Base-by-base conservation (phyloP, 2,888 invertebrate species). In the Cordylochernes scorpioides region DNA sequence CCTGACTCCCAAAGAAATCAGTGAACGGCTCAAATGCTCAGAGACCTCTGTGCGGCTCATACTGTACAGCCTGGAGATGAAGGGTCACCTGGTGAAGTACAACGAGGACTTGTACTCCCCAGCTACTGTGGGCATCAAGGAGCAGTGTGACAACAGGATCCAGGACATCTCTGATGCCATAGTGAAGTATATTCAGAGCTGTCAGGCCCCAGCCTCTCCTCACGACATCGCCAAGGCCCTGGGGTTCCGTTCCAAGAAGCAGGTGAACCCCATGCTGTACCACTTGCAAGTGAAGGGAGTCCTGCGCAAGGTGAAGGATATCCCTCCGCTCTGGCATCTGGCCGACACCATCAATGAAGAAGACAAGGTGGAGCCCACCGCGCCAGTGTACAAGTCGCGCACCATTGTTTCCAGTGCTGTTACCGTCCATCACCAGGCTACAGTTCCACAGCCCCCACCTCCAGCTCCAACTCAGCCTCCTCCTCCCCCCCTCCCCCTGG, bases 241-340 rank as follows among this genome's bases (percentile, higher is more conserved):
- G 17, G 38, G 38, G 27, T 34, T 35, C 10, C 33, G 32, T 28
- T 32, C 35, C 15, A 39, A 39, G 24, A 39, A 39, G 19, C 35
- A 35, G 16, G 36, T 39, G 15, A 38, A 36, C 24, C 35, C 38
- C 29, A 24, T 38, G 5, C 28, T 39, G 24, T 38, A 39, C 24
- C 34, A 36, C 22, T 25, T 39, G 21, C 35, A 38, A 29, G 36
- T 36, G 25, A 34, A 39, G 30, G 39, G 39, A 16, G 32, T 38
- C 17, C 34, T 39, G 15, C 33, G 30, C 13, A 38, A 38, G 33
- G 38, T 38, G 10, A 34, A 35, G 27, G 39, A 39, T 28, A 35
- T 34, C 17, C 39, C 39, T 24, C 39, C 39, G 12, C 32, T 36
- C 30, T 39, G 39, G 39, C n/a, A n/a, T n/a, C n/a, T n/a, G n/a